These are phyloP conservation scores for Saccostrea cuccullata DNA, from an alignment of 1,140 invertebrate species.

Conservation along the genomic window DNA sequence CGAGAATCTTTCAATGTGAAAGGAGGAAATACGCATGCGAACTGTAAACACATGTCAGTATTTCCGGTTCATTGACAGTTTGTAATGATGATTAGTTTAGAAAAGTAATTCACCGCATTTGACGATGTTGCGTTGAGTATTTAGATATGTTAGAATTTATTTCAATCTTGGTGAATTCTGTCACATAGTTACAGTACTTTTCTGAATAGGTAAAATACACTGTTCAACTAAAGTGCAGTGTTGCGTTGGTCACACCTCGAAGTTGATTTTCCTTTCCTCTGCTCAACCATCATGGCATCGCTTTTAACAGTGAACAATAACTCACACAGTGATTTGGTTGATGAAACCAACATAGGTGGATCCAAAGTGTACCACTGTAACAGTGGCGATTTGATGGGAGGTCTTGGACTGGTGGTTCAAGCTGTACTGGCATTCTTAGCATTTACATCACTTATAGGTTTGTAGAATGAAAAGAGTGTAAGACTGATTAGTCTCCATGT, in stretches of 20 bases:
- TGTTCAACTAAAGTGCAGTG: background rate
- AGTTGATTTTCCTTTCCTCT: background rate
- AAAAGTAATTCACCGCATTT: too few species aligned
- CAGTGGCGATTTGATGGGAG: conserved; percentile 84
- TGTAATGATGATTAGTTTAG: background rate
- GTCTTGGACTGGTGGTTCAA: conserved; percentile 88
- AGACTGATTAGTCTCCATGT: too few species aligned
- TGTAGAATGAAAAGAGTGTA: conserved; percentile 60
- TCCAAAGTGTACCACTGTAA: conserved; percentile 69
- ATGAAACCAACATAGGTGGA: conserved; percentile 15
- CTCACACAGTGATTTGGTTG: conserved; percentile 39
- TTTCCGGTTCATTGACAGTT: conserved; percentile 25
- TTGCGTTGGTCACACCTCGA: background rate
- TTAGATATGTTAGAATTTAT: too few species aligned
- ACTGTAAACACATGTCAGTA: background rate
- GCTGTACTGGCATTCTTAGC: conserved; percentile 86
- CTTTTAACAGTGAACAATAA: conserved; percentile 27
- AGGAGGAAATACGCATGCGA: background rate
- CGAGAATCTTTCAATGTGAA: background rate
- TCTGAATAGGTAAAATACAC: background rate
- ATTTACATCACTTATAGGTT: conserved; percentile 87
- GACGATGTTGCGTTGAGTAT: too few species aligned
- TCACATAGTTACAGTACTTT: background rate
- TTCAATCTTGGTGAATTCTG: too few species aligned
- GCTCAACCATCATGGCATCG: background rate